These are phyloP conservation scores for Prochilodus magdalenae DNA, from an alignment of 2,113 vertebrate species.

Conservation along the genomic window DNA sequence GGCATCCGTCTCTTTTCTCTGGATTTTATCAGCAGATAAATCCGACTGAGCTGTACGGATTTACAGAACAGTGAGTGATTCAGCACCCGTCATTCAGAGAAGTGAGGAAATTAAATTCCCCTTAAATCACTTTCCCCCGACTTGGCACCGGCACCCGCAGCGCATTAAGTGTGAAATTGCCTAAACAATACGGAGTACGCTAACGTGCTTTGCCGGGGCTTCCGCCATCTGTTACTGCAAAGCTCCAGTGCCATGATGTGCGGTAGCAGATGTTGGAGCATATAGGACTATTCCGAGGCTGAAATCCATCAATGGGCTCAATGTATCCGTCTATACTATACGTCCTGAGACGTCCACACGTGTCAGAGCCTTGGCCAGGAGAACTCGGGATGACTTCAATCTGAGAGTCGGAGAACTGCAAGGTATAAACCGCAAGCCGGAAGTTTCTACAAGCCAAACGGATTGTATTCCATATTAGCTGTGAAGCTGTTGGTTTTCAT, in stretches of 20 bases:
- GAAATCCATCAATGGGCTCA: conserved; percentile 32
- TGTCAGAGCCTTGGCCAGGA: background rate
- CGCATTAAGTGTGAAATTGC: conserved; percentile 63
- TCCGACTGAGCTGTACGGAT: background rate
- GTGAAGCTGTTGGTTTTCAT: too few species aligned
- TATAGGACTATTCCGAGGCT: conserved; percentile 59
- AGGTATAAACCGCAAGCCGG: too few species aligned
- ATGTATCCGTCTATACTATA: background rate
- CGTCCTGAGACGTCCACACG: background rate
- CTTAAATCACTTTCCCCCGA: conserved; percentile 1
- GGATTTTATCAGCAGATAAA: background rate
- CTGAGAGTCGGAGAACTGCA: background rate
- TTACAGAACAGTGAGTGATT: background rate
- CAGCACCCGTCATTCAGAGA: conserved; percentile 4
- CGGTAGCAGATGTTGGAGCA: conserved; percentile 68
- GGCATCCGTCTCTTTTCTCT: background rate
- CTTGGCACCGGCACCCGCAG: conserved; percentile 12
- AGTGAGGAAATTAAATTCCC: conserved; percentile 38
- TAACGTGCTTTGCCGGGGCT: conserved; percentile 70
- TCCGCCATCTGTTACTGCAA: conserved; percentile 62
- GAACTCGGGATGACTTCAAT: conserved; percentile 38
- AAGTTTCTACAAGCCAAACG: too few species aligned
- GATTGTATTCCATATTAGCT: too few species aligned
- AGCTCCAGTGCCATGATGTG: conserved; percentile 54
- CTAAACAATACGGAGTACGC: conserved; percentile 54